These are phyloP conservation scores for Pogonomyrmex californicus DNA, from an alignment of 1,140 invertebrate species.

Conservation along the genomic window DNA sequence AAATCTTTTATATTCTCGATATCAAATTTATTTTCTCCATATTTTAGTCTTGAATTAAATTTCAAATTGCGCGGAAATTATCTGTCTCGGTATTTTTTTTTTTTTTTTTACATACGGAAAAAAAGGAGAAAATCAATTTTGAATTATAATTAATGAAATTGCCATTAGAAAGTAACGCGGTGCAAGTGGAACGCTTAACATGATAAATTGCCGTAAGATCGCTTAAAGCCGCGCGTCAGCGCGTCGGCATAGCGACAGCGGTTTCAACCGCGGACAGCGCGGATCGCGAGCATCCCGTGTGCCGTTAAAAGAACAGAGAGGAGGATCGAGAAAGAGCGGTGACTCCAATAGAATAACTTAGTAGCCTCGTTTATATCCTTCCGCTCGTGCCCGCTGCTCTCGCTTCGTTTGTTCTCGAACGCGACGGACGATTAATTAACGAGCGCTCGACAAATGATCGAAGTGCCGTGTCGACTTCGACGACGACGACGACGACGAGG, in stretches of 20 bases:
- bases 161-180: constrained; percentile 11
- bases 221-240: constrained; percentile 3
- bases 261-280: not conserved
- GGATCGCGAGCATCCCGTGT: constrained; percentile 2
- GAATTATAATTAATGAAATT: constrained; percentile 7
- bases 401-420: constrained; percentile 59
- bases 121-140: not conserved
- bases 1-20: not conserved
- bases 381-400: constrained; percentile 21
- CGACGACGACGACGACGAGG: constrained; percentile 17
- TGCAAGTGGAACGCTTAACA: constrained; percentile 7
- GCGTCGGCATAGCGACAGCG: not conserved
- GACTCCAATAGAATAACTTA: constrained; percentile 60
- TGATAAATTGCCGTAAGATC: constrained; percentile 28
- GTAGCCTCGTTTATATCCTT: constrained; percentile 57
- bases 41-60: constrained; percentile 3
- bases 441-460: constrained; percentile 64
- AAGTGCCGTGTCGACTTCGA: constrained; percentile 56
- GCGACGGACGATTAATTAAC: constrained; percentile 62
- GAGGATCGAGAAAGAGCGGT: constrained; percentile 17
- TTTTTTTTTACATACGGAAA: too few relatives aligned
- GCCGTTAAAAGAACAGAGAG: constrained; percentile 23
- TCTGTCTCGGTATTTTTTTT: not conserved
- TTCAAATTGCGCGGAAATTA: constrained; percentile 3
- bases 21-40: not conserved